Percentiles rank a stretch among this genome's conserved stretches.
Evolutionary conservation across 2,113 vertebrate genomes (phyloP).

Genomic region (Balaenoptera acutorostrata): DNA sequence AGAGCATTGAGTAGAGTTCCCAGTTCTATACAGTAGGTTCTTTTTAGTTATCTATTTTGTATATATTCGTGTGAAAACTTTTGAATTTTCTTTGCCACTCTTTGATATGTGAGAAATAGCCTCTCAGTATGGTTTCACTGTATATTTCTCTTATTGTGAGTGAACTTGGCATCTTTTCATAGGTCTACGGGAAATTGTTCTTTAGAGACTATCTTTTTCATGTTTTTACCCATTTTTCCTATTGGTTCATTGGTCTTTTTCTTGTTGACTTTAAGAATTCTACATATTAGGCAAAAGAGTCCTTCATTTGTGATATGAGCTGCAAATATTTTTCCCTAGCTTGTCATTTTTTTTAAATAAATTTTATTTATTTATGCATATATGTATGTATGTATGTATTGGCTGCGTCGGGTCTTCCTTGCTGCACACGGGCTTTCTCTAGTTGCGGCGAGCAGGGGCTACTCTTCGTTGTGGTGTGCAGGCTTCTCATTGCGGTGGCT

Average conservation of each 20-base stretch:
- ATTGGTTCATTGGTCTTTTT: not conserved
- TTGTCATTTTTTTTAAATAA: not conserved
- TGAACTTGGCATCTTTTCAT: not conserved
- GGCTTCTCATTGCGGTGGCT: no score
- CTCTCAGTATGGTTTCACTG: not conserved
- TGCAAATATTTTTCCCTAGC: not conserved
- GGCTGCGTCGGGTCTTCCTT: no score
- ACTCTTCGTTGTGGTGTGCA: no score
- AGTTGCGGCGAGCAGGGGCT: no score
- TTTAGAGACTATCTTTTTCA: not conserved
- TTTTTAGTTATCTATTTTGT: no score
- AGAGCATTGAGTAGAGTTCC: no score
- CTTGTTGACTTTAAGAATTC: not conserved
- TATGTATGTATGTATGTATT: no score
- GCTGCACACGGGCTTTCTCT: no score
- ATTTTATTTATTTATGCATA: not conserved
- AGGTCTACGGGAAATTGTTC: not conserved
- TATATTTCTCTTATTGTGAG: not conserved
- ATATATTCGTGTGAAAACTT: not conserved
- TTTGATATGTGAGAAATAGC: not conserved
- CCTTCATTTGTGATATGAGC: not conserved
- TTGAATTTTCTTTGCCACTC: not conserved
- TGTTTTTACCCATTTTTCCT: not conserved
- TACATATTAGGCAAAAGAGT: not conserved
- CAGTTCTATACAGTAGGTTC: no score